Percentiles rank a stretch among this genome's conserved stretches.
Evolutionary conservation across 2,797 vertebrate species (phyloP).

Genomic region (Gambusia yucatana): DNA sequence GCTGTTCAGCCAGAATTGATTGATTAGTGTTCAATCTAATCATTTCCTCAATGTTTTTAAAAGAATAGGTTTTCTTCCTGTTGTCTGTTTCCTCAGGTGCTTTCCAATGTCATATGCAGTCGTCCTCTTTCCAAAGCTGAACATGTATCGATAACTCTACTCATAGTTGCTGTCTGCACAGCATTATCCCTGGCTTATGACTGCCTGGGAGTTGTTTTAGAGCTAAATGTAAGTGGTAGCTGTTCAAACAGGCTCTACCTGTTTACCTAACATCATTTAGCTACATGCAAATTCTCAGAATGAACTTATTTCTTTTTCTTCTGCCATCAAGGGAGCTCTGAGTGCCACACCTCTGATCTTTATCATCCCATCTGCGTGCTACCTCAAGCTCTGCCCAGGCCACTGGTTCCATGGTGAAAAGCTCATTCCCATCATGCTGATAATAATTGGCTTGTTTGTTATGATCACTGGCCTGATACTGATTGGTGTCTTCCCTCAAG

Average conservation of each 20-base stretch:
- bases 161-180: constrained; percentile 84
- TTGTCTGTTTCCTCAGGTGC: constrained; percentile 83
- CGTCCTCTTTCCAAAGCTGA: constrained; percentile 82
- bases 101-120: constrained; percentile 87
- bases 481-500: constrained; percentile 85
- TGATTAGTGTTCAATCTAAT: background rate
- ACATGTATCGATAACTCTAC: constrained; percentile 84
- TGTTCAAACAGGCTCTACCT: background rate
- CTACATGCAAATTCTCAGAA: background rate
- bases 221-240: constrained; percentile 89
- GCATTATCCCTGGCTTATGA: constrained; percentile 86
- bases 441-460: constrained; percentile 84
- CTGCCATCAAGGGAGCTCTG: constrained; percentile 85
- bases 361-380: constrained; percentile 93
- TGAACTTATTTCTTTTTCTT: background rate
- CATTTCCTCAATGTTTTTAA: background rate
- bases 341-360: constrained; percentile 95
- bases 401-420: constrained; percentile 86
- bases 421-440: constrained; percentile 83
- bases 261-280: background rate
- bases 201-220: constrained; percentile 93
- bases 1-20: background rate
- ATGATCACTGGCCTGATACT: constrained; percentile 89
- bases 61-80: constrained; percentile 12
- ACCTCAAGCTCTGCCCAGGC: constrained; percentile 88